Evolutionary conservation across 2,113 vertebrate species (phyloP).

Genomic region (Sylvia atricapilla): DNA sequence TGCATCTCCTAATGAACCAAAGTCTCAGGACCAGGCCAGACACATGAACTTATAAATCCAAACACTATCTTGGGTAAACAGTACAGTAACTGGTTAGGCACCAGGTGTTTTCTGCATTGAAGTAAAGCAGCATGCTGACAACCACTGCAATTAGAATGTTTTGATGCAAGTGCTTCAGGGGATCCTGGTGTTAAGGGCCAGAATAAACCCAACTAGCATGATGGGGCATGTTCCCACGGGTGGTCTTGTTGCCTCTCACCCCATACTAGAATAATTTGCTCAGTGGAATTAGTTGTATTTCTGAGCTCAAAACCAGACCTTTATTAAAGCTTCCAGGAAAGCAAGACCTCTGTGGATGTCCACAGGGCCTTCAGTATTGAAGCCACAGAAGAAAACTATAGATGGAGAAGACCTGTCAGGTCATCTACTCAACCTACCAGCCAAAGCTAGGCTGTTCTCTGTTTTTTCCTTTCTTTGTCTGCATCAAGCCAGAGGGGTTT

Average conservation of each 20-base stretch:
- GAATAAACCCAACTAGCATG: neutral
- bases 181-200: neutral
- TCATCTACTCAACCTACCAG: neutral
- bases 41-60: neutral
- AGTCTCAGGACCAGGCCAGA: neutral
- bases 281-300: neutral
- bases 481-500: constrained; percentile 23
- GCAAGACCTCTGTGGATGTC: neutral
- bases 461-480: constrained; percentile 33
- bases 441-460: neutral
- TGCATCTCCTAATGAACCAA: neutral
- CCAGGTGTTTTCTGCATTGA: neutral
- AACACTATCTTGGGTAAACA: neutral
- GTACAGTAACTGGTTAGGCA: neutral
- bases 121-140: neutral
- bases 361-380: neutral
- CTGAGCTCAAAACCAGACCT: neutral
- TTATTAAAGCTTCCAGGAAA: constrained; percentile 47
- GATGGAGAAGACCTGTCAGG: constrained; percentile 28
- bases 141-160: neutral
- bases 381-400: constrained; percentile 32
- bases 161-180: neutral
- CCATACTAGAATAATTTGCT: neutral
- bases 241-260: neutral
- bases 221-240: neutral